These are phyloP conservation scores for Craseonycteris thonglongyai DNA, from an alignment of 2,113 vertebrate species.

Conservation along the genomic window DNA sequence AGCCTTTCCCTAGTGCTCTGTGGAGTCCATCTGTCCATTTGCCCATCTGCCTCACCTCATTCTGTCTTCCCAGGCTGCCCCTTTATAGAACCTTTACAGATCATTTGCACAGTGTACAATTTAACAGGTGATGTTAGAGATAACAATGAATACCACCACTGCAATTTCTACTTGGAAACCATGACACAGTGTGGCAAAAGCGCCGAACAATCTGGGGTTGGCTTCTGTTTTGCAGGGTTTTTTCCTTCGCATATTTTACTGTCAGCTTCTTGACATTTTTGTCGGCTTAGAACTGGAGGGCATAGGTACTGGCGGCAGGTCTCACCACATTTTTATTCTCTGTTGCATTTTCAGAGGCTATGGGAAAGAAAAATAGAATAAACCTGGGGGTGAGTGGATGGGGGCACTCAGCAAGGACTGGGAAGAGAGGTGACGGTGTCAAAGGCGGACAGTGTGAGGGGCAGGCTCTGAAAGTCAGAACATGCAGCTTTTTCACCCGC, in stretches of 20 bases:
- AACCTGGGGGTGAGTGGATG: background rate
- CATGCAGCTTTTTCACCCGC: conserved; percentile 71
- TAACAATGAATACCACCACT: conserved; percentile 48
- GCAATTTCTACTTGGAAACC: conserved; percentile 69
- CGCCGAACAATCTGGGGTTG: conserved; percentile 68
- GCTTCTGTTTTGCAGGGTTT: conserved; percentile 74
- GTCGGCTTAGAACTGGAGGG: conserved; percentile 92
- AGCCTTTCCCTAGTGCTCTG: conserved; percentile 42
- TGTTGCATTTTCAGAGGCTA: conserved; percentile 86
- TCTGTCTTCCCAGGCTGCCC: conserved; percentile 13
- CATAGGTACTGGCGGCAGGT: conserved; percentile 86
- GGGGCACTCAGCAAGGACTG: conserved; percentile 28
- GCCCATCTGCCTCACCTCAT: conserved; percentile 19
- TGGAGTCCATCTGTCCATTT: conserved; percentile 51
- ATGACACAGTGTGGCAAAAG: conserved; percentile 39
- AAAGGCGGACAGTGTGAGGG: conserved; percentile 56
- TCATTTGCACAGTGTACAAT: conserved; percentile 19
- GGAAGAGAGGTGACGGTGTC: conserved; percentile 69
- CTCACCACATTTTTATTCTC: conserved; percentile 85
- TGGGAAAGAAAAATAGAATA: conserved; percentile 64
- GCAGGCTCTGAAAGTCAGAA: conserved; percentile 77
- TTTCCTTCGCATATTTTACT: conserved; percentile 89
- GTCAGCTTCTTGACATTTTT: conserved; percentile 94
- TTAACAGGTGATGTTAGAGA: conserved; percentile 42
- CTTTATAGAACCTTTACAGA: background rate